These are phyloP conservation scores for Lerista edwardsae DNA, from an alignment of 2,797 vertebrate genomes.

Conservation along the genomic window DNA sequence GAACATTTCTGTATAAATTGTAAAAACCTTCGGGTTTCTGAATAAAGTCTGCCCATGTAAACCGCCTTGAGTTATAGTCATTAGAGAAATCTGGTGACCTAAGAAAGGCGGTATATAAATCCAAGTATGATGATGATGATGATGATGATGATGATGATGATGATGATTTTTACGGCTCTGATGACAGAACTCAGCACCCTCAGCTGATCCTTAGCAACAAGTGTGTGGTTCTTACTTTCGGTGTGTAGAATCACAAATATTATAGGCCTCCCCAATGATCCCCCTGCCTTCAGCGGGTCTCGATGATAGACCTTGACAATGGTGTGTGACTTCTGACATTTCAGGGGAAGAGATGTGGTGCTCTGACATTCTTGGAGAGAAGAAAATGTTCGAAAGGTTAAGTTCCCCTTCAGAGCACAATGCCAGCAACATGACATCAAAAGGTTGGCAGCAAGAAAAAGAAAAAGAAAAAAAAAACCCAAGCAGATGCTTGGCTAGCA, in stretches of 20 bases:
- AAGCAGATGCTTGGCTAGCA: constrained; percentile 40
- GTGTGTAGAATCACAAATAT: background rate
- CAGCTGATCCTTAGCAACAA: background rate
- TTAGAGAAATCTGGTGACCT: too few species aligned
- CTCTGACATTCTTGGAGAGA: constrained; percentile 16
- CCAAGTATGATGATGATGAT: too few species aligned
- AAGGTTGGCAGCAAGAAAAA: constrained; percentile 23
- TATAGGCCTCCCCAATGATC: background rate
- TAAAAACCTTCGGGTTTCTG: too few species aligned
- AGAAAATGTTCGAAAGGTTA: constrained; percentile 54
- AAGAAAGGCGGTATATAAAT: too few species aligned
- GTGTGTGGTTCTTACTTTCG: background rate
- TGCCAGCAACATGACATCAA: constrained; percentile 42
- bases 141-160: too few species aligned
- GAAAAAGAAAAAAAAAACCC: too few species aligned
- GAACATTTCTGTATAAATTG: too few species aligned
- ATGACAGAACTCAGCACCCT: too few species aligned
- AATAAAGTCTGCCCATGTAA: too few species aligned
- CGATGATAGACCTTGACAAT: background rate
- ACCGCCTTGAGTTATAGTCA: too few species aligned
- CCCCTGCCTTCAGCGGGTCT: constrained; percentile 1
- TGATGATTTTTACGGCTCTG: background rate
- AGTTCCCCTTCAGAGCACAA: constrained; percentile 22
- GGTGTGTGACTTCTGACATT: constrained; percentile 50
- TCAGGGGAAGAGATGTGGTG: constrained; percentile 27